Evolutionary conservation across 2,797 vertebrate species (phyloP).

Genomic region (Rhinophrynus dorsalis): DNA sequence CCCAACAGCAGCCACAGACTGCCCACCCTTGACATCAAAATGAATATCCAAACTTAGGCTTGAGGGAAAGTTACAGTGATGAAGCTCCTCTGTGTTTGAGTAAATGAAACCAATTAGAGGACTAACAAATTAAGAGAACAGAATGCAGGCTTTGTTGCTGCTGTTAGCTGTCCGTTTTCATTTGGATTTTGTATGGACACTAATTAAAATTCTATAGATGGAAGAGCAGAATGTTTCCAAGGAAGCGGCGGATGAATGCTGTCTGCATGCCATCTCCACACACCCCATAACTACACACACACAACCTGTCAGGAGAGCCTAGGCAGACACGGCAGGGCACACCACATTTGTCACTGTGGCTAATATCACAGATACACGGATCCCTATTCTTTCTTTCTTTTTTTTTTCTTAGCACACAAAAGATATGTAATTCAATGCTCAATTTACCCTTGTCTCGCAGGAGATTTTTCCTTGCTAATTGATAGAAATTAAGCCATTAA

Average conservation of each 20-base stretch:
- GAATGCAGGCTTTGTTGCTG: constrained; percentile 47
- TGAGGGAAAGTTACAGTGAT: too few relatives aligned
- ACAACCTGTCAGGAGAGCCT: constrained; percentile 64
- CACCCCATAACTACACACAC: constrained; percentile 66
- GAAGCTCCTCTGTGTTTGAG: background rate
- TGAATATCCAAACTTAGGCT: too few relatives aligned
- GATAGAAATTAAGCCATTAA: constrained; percentile 99
- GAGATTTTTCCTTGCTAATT: constrained; percentile 97
- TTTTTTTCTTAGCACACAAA: constrained; percentile 69
- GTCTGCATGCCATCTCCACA: constrained; percentile 68
- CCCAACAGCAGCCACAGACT: too few relatives aligned
- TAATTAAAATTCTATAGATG: constrained; percentile 68
- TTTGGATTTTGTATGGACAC: constrained; percentile 57
- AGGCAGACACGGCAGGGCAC: constrained; percentile 63
- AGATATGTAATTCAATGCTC: constrained; percentile 97
- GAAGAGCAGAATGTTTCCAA: constrained; percentile 57
- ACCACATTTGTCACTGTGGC: constrained; percentile 70
- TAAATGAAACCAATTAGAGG: constrained; percentile 43
- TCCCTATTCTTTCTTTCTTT: constrained; percentile 9
- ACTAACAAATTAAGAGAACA: constrained; percentile 40
- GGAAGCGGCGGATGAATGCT: constrained; percentile 55
- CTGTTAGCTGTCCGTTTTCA: constrained; percentile 57
- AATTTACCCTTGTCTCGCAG: constrained; percentile 92
- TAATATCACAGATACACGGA: constrained; percentile 67
- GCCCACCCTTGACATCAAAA: too few relatives aligned